Conservation (phyloP, 1,140 invertebrate species). For the Sycobia sp. region DNA sequence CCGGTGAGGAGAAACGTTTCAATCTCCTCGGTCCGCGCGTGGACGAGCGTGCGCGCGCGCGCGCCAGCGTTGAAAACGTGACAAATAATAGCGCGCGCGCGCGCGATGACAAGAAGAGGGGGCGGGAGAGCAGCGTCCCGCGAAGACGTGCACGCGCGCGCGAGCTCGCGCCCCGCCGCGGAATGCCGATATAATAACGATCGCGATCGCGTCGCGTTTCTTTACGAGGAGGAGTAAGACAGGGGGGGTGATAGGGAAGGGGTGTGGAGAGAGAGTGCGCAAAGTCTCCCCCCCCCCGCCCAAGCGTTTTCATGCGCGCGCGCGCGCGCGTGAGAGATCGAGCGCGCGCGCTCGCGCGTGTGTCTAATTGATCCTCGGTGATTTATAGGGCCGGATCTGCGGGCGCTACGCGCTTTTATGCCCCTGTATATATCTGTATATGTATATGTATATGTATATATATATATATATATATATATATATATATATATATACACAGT, state of each 20-base stretch:
- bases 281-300: no score
- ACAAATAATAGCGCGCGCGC: slow-evolving; percentile 33
- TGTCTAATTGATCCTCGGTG: slow-evolving; percentile 46
- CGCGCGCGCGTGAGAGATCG: slow-evolving; percentile 40
- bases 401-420: slow-evolving; percentile 11
- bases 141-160: not conserved
- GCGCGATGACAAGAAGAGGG: no score
- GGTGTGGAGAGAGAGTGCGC: no score
- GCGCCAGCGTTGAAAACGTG: slow-evolving; percentile 6
- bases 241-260: no score
- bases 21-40: slow-evolving; percentile 6
- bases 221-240: no score
- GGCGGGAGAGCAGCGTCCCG: not conserved
- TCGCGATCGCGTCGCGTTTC: no score
- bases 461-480: no score
- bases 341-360: slow-evolving; percentile 20
- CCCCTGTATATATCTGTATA: no score
- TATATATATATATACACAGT: no score
- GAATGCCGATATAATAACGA: slow-evolving; percentile 37
- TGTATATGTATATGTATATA: no score
- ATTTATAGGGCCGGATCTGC: slow-evolving; percentile 38
- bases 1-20: slow-evolving; percentile 5
- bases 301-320: no score
- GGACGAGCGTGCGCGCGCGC: no score
- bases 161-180: not conserved